A percentile compares a stretch with the other conserved stretches of the same genome.
Conservation (phyloP, 2,888 invertebrate species). For the Balanococcus diminutus region DNA sequence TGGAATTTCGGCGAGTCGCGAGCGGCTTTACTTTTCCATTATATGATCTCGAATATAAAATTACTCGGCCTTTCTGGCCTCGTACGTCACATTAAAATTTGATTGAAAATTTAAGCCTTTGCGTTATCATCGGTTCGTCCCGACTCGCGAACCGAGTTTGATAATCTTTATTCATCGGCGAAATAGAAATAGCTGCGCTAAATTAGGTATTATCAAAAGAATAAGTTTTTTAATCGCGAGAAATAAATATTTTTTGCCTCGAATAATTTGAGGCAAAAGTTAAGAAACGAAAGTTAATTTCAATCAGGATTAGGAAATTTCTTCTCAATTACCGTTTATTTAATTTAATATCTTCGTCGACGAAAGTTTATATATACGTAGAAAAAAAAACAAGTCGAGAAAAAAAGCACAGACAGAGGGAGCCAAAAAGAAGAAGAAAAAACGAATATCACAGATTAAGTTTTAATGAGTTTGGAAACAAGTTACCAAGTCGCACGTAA, state of each 20-base stretch:
- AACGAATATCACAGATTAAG: constrained; percentile 14
- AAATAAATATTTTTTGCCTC: constrained; percentile 18
- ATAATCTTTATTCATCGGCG: not conserved
- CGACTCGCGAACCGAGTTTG: not conserved
- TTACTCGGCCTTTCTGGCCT: not conserved
- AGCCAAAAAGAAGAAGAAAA: not conserved
- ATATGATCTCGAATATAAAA: not conserved
- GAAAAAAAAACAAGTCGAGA: not conserved
- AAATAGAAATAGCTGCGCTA: not conserved
- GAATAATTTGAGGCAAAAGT: not conserved
- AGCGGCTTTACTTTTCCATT: not conserved
- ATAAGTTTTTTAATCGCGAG: constrained; percentile 37
- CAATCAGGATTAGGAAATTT: constrained; percentile 31
- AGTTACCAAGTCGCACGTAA: constrained; percentile 17
- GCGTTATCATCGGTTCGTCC: not conserved
- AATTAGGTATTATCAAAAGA: constrained; percentile 30
- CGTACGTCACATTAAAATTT: constrained; percentile 9
- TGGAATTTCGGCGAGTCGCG: not conserved
- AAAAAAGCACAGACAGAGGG: not conserved
- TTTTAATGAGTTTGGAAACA: constrained; percentile 39
- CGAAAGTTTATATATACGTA: not conserved
- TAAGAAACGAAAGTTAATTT: constrained; percentile 9
- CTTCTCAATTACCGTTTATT: constrained; percentile 39
- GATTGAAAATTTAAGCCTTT: constrained; percentile 22
- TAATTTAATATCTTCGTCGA: constrained; percentile 22